Evolutionary conservation across 1,140 invertebrate genomes (phyloP).

Genomic region (Drosophila sturtevanti): DNA sequence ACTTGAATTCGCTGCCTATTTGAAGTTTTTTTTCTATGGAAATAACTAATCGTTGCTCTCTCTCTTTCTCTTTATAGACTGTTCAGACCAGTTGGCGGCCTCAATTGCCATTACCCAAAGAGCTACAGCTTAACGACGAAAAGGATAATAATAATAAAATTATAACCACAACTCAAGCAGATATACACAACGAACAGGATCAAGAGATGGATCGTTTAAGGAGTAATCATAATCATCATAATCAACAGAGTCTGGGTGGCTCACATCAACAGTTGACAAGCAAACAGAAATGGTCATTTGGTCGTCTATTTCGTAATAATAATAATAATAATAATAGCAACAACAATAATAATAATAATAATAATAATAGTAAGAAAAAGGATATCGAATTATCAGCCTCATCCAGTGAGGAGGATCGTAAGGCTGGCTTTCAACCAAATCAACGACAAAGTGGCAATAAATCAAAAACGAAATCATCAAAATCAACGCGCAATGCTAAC

Average conservation of each 20-base stretch:
- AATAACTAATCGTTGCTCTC: conserved; percentile 47
- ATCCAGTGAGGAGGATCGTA: conserved; percentile 86
- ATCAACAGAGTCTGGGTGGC: conserved; percentile 40
- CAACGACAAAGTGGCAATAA: conserved; percentile 54
- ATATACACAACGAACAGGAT: conserved; percentile 32
- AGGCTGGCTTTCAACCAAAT: conserved; percentile 82
- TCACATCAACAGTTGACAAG: conserved; percentile 72
- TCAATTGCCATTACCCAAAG: conserved; percentile 78
- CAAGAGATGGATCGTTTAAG: conserved; percentile 69
- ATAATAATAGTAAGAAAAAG: conserved; percentile 84
- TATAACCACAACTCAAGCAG: conserved; percentile 39
- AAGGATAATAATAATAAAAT: conserved; percentile 55
- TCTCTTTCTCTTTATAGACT: conserved; percentile 62
- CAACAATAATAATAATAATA: conserved; percentile 60
- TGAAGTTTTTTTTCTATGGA: conserved; percentile 7
- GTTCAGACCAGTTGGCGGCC: conserved; percentile 82
- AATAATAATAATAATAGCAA: conserved; percentile 68
- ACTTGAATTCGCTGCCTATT: conserved; percentile 43
- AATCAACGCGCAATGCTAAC: conserved; percentile 46
- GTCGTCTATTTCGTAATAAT: conserved; percentile 86
- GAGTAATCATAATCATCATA: conserved; percentile 44
- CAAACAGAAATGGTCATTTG: conserved; percentile 89
- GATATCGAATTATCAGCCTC: conserved; percentile 84
- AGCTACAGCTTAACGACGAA: conserved; percentile 59
- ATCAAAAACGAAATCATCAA: conserved; percentile 74